phyloP scores from a whole-genome alignment of 2,113 vertebrate genomes.

The Taurulus bubalis region DNA sequence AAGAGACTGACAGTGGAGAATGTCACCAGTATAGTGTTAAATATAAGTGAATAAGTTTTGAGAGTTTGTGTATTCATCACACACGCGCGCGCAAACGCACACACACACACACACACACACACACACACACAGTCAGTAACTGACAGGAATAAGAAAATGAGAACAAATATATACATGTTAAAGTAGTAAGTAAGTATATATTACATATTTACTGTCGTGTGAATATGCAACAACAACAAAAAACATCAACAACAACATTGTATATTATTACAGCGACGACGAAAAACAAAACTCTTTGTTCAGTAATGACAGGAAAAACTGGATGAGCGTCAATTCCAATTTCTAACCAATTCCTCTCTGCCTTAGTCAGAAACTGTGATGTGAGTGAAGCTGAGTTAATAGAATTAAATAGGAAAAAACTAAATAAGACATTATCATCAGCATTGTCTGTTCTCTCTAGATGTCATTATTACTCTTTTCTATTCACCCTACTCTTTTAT shows the following conservation, averaged over 20 bases:
- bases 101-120: background rate
- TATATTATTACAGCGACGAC: conserved; percentile 33
- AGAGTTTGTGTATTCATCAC: background rate
- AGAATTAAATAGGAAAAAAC: conserved; percentile 55
- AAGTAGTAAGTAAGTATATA: background rate
- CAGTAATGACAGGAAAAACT: conserved; percentile 53
- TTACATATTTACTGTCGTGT: background rate
- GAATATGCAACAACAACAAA: conserved; percentile 10
- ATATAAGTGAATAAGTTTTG: background rate
- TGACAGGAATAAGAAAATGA: background rate
- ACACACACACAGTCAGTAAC: background rate
- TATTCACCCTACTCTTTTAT: background rate
- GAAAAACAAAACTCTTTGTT: conserved; percentile 54
- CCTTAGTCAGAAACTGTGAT: conserved; percentile 52
- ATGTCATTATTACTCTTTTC: conserved; percentile 25
- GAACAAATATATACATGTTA: background rate
- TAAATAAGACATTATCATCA: conserved; percentile 51
- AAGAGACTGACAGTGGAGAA: background rate
- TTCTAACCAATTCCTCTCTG: conserved; percentile 62
- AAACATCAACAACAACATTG: conserved; percentile 1
- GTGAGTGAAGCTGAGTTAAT: conserved; percentile 44
- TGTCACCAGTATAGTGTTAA: background rate
- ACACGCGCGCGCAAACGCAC: background rate
- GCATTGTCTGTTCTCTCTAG: conserved; percentile 22
- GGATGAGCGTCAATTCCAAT: conserved; percentile 63